Conservation (phyloP, 1,140 invertebrate species). For the Nephila pilipes region DNA sequence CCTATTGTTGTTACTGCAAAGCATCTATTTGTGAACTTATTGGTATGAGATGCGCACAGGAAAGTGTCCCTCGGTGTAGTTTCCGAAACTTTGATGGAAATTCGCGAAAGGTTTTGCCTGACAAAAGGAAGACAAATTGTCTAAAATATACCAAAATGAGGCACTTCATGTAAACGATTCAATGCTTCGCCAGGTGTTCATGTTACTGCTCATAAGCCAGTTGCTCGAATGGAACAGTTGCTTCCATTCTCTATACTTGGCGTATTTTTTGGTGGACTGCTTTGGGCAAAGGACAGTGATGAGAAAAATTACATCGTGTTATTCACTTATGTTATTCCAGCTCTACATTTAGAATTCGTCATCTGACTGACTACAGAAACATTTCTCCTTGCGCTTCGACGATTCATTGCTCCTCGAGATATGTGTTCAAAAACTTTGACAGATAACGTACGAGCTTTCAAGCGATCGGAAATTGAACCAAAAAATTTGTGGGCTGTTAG, state of each 20-base stretch:
- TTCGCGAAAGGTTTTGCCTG: conserved; percentile 10
- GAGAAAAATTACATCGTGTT: too few species aligned
- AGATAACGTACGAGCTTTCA: conserved; percentile 56
- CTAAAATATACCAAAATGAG: background rate
- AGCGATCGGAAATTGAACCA: too few species aligned
- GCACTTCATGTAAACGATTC: conserved; percentile 4
- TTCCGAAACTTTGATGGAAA: background rate
- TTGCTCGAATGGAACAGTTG: background rate
- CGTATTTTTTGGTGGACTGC: conserved; percentile 47
- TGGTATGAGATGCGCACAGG: too few species aligned
- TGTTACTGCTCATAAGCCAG: background rate
- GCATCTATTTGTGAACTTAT: too few species aligned
- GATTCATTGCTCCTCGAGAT: background rate
- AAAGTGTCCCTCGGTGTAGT: background rate
- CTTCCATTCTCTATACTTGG: conserved; percentile 28
- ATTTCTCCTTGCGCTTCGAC: background rate
- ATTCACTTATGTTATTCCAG: conserved; percentile 10
- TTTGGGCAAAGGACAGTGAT: background rate
- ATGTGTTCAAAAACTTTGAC: conserved; percentile 19
- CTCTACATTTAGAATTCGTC: conserved; percentile 27
- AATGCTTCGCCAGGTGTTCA: background rate
- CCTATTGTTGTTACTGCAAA: too few species aligned
- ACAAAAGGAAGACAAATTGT: conserved; percentile 38
- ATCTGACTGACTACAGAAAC: background rate
- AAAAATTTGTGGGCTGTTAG: conserved; percentile 32